Evolutionary conservation across 1,140 invertebrate species (phyloP).

Genomic region (Teleogryllus occipitalis): DNA sequence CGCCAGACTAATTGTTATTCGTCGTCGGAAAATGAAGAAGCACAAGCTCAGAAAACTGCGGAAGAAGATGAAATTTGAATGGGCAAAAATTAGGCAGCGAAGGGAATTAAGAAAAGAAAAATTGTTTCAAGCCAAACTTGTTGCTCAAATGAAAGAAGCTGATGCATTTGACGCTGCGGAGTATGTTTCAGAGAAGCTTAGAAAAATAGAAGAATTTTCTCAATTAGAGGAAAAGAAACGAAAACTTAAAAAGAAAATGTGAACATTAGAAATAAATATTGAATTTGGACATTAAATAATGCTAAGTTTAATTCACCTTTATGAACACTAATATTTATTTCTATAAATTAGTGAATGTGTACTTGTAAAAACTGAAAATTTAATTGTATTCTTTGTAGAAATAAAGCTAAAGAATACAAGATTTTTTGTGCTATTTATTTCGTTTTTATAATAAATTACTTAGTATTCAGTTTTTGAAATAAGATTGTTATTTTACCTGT

Average conservation of each 20-base stretch:
- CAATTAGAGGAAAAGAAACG: neutral
- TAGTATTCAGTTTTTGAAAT: no score
- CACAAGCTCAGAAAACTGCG: constrained; percentile 72
- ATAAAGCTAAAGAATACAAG: no score
- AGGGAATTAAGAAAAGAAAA: constrained; percentile 66
- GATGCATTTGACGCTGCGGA: constrained; percentile 64
- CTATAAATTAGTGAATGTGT: no score
- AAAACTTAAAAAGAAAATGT: neutral
- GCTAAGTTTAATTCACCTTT: no score
- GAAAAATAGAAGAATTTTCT: constrained; percentile 50
- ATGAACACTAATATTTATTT: no score
- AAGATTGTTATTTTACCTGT: no score
- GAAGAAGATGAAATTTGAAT: constrained; percentile 65
- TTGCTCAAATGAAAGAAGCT: constrained; percentile 58
- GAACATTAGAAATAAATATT: neutral
- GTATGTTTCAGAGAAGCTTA: constrained; percentile 56
- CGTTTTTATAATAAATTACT: no score
- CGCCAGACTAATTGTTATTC: constrained; percentile 62
- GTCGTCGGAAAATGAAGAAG: constrained; percentile 75
- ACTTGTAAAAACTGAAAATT: no score
- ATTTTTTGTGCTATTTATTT: no score
- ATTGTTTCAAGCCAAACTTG: constrained; percentile 58
- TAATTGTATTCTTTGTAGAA: no score
- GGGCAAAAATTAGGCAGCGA: constrained; percentile 58
- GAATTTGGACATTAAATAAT: neutral